Percentiles rank a stretch among this genome's conserved stretches.
Evolutionary conservation across 2,113 vertebrate genomes (phyloP).

Genomic region (Amphiprion ocellaris): DNA sequence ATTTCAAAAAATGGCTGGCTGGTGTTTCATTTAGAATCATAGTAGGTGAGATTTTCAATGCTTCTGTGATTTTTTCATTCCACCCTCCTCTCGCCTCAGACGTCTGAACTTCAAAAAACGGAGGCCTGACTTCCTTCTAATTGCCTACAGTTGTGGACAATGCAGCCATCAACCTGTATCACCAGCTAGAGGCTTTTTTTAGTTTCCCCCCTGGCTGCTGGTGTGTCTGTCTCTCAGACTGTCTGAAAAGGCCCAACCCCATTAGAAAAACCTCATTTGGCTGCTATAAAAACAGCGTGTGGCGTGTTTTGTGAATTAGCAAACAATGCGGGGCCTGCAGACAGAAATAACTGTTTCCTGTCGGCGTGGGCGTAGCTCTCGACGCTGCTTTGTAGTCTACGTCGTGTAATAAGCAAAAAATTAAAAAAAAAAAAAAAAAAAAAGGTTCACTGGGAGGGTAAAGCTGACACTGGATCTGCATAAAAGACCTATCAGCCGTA

Average conservation of each 20-base stretch:
- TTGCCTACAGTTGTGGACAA: not conserved
- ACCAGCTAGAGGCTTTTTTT: slow-evolving; percentile 17
- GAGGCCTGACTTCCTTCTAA: not conserved
- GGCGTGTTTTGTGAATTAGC: slow-evolving; percentile 48
- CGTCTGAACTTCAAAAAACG: not conserved
- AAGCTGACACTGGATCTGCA: slow-evolving; percentile 45
- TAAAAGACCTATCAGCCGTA: slow-evolving; percentile 38
- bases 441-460: slow-evolving; percentile 59
- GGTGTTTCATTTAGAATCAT: too few relatives aligned
- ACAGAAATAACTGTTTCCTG: slow-evolving; percentile 50
- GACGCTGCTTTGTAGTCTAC: slow-evolving; percentile 35
- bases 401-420: not conserved
- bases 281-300: slow-evolving; percentile 16
- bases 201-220: not conserved
- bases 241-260: not conserved
- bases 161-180: slow-evolving; percentile 15
- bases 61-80: too few relatives aligned
- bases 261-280: slow-evolving; percentile 35
- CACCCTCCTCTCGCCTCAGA: too few relatives aligned
- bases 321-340: slow-evolving; percentile 46
- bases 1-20: not conserved
- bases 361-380: slow-evolving; percentile 26
- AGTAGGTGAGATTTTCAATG: too few relatives aligned
- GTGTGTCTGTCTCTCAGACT: slow-evolving; percentile 6
- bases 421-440: not conserved